Conservation (phyloP, 2,888 invertebrate species). For the Cataglyphis rosenhaueri region DNA sequence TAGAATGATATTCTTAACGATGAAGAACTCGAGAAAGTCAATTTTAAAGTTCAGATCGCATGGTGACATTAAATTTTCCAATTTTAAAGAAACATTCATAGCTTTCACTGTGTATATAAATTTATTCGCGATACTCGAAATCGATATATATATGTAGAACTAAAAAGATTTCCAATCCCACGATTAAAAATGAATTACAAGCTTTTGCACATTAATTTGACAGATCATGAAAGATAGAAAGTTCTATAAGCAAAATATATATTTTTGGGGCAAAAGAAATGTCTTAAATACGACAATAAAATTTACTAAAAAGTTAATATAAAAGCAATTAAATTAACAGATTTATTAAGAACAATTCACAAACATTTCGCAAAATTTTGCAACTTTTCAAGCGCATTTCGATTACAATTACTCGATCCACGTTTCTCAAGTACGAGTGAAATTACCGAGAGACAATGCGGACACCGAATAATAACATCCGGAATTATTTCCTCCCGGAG, state of each 20-base stretch:
- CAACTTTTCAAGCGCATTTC: neutral
- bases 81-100: neutral
- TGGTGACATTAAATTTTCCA: neutral
- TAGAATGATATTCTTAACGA: neutral
- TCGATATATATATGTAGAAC: neutral
- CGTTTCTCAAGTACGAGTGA: constrained; percentile 3
- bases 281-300: neutral
- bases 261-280: neutral
- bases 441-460: constrained; percentile 8
- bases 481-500: neutral
- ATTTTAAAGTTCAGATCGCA: constrained; percentile 1
- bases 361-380: neutral
- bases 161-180: neutral
- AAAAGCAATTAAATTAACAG: neutral
- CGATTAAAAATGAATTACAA: neutral
- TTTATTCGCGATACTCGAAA: neutral
- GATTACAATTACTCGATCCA: constrained; percentile 3
- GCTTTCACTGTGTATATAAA: neutral
- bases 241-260: neutral
- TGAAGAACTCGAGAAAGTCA: neutral
- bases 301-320: neutral
- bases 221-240: neutral
- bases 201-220: neutral
- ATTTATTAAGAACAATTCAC: neutral
- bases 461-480: neutral